Base-by-base conservation (phyloP, 2,888 invertebrate genomes). In the Mimas tiliae region DNA sequence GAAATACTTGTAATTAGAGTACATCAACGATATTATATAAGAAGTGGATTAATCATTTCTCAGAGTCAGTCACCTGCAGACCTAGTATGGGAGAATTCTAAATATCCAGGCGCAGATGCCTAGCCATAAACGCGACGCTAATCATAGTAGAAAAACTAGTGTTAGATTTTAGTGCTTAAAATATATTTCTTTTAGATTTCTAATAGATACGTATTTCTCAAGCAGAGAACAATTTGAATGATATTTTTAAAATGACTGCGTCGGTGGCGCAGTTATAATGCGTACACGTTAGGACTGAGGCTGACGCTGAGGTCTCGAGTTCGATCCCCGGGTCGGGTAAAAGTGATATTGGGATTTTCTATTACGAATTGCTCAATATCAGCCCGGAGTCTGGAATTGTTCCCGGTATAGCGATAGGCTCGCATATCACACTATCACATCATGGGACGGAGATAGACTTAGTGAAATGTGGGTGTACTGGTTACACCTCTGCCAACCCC, bases 111-210 rank as follows among this genome's bases (percentile, higher is more conserved):
- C 12, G 11, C 42, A 19, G 16, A 58, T 58, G 12, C 42, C 42
- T 16, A 6, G 19, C 58, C 58, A 19, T 58, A 19, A 38, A 58
- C 58, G 58, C 12, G 12, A 42, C 16, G 2, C 58, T 58, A 58
- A 58, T 58, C 42, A 58, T 11, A 58, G 42, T 58, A 16, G 42
- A 58, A 58, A 58, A 58, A 58, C 58, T 58, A 42, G 58, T 58
- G 58, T 58, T 58, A 58, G 38, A 58, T 42, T 58, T 58, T 58
- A 42, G 58, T 58, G 19, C 58, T 42, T 58, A 42, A 58, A 58
- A 58, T 58, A 42, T 58, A 58, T 58, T 58, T 38, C 16, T 12
- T 42, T 58, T 58, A 58, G 58, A 58, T 58, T 52, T 52, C 52
- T 33, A 52, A 52, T 11, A 21, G 19, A 51, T 52, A 21, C 27